Evolutionary conservation across 1,140 invertebrate genomes (phyloP).

Genomic region (Drosophila prosaltans): DNA sequence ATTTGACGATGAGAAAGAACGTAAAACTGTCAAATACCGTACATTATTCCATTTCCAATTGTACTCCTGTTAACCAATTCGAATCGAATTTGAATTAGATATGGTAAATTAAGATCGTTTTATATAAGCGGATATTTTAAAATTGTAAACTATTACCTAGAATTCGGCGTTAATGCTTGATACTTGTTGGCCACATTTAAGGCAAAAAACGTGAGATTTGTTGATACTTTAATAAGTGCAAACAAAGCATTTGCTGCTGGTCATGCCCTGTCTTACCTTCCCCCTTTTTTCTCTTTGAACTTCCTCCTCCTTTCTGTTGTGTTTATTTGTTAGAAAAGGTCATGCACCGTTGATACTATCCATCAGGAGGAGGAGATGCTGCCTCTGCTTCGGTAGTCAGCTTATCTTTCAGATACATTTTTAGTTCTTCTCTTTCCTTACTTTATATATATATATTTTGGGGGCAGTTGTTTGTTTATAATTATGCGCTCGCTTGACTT

Average conservation of each 20-base stretch:
- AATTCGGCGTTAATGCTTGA: not conserved
- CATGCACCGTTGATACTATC: constrained; percentile 50
- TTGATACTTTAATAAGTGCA: constrained; percentile 30
- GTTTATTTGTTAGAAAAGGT: constrained; percentile 59
- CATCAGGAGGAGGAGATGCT: not conserved
- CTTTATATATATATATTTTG: not conserved
- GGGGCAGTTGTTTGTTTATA: constrained; percentile 62
- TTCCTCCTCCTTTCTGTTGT: not conserved
- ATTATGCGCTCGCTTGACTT: constrained; percentile 66
- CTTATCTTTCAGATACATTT: constrained; percentile 42
- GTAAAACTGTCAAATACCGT: too few species aligned
- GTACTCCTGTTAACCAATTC: too few species aligned
- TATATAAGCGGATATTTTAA: too few species aligned
- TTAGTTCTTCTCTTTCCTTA: constrained; percentile 8
- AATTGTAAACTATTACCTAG: not conserved
- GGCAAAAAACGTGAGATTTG: not conserved
- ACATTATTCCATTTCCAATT: too few species aligned
- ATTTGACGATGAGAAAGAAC: too few species aligned
- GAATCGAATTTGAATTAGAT: too few species aligned
- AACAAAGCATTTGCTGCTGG: constrained; percentile 52
- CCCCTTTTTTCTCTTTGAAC: constrained; percentile 1
- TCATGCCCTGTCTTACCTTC: constrained; percentile 29
- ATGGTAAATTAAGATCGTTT: too few species aligned
- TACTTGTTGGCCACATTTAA: not conserved
- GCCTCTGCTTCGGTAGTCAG: not conserved